These are phyloP conservation scores for Xanthorhoe designata DNA, from an alignment of 2,888 invertebrate species.

Conservation along the genomic window DNA sequence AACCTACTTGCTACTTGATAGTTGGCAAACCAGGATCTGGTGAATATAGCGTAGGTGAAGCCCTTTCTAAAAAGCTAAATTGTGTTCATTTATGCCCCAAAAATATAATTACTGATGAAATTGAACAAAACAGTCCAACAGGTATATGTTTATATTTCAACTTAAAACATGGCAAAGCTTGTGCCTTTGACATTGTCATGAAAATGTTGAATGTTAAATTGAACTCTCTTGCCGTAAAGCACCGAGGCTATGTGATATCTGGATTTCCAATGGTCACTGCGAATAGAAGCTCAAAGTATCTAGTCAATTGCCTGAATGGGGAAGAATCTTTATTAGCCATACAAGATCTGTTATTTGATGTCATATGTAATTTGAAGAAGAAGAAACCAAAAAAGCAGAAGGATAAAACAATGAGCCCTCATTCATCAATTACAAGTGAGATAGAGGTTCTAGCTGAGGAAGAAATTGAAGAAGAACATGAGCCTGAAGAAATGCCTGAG, in stretches of 20 bases:
- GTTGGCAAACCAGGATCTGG: slow-evolving; percentile 86
- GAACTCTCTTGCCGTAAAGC: slow-evolving; percentile 76
- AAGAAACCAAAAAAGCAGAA: slow-evolving; percentile 56
- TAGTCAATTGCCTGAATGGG: slow-evolving; percentile 54
- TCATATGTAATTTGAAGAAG: slow-evolving; percentile 63
- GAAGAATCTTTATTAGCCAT: slow-evolving; percentile 64
- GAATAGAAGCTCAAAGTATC: slow-evolving; percentile 50
- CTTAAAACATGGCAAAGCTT: slow-evolving; percentile 80
- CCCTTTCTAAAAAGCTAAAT: slow-evolving; percentile 83
- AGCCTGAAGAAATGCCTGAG: slow-evolving; percentile 46
- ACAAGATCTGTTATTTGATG: slow-evolving; percentile 60
- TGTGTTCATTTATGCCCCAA: slow-evolving; percentile 86
- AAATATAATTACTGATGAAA: slow-evolving; percentile 84
- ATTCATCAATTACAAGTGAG: slow-evolving; percentile 56
- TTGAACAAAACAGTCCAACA: slow-evolving; percentile 80
- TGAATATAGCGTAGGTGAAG: slow-evolving; percentile 81
- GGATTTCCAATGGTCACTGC: slow-evolving; percentile 87
- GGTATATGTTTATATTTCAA: slow-evolving; percentile 86
- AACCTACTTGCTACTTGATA: slow-evolving; percentile 86
- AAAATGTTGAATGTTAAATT: slow-evolving; percentile 82
- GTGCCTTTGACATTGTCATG: slow-evolving; percentile 80
- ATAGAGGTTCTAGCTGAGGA: slow-evolving; percentile 40
- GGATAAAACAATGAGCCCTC: slow-evolving; percentile 32
- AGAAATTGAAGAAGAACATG: slow-evolving; percentile 49
- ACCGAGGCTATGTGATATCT: slow-evolving; percentile 88